phyloP scores from a whole-genome alignment of 1,140 invertebrate genomes.

The Acromyrmex charruanus region DNA sequence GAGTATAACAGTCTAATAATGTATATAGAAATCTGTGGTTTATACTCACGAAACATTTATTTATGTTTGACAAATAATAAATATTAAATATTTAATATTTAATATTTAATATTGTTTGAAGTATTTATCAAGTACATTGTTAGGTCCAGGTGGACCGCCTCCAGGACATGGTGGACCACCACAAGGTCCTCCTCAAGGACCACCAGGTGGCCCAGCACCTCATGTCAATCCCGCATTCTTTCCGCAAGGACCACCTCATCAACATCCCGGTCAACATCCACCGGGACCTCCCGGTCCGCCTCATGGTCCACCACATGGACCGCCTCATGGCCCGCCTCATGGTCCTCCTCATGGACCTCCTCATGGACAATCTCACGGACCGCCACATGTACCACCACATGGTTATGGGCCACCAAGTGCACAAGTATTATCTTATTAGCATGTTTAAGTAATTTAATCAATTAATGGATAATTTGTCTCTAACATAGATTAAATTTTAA shows the following conservation, averaged over 20 bases:
- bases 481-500: conserved; percentile 1
- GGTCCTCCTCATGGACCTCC: conserved; percentile 87
- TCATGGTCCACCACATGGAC: conserved; percentile 88
- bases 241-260: conserved; percentile 90
- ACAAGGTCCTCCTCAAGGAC: conserved; percentile 87
- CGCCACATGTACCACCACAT: conserved; percentile 88
- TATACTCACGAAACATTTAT: not conserved
- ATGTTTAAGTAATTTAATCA: not conserved
- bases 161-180: conserved; percentile 89
- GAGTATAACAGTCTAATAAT: no score
- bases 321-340: conserved; percentile 88
- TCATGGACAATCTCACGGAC: conserved; percentile 87
- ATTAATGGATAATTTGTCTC: not conserved
- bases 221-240: conserved; percentile 99
- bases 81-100: no score
- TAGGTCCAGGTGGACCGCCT: conserved; percentile 88
- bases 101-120: not conserved
- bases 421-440: conserved; percentile 77
- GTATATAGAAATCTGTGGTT: no score
- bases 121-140: conserved; percentile 83
- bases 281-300: conserved; percentile 88
- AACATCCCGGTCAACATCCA: conserved; percentile 88
- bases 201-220: conserved; percentile 92
- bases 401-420: conserved; percentile 87
- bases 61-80: conserved; percentile 13